These are phyloP conservation scores for Melanophora roralis DNA, from an alignment of 2,888 invertebrate species.

Conservation along the genomic window DNA sequence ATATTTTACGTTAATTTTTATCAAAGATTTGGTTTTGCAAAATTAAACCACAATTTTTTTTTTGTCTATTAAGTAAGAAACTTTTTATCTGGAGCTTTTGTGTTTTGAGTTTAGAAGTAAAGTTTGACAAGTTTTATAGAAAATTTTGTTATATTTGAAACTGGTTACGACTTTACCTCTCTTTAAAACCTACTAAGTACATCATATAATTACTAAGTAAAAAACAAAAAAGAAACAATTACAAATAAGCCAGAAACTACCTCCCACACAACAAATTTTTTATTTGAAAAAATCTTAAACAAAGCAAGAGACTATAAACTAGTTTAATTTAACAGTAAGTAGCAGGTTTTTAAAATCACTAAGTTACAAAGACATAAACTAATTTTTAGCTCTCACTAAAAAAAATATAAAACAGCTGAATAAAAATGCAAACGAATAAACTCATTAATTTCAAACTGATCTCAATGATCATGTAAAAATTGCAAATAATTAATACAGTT, in stretches of 20 bases:
- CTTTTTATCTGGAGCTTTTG: no score
- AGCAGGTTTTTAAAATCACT: background rate
- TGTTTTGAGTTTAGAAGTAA: no score
- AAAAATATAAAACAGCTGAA: background rate
- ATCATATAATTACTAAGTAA: no score
- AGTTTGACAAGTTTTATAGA: no score
- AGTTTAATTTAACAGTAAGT: background rate
- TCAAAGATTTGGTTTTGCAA: no score
- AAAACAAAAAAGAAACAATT: background rate
- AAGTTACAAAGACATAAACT: slow-evolving; percentile 5
- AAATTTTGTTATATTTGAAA: no score
- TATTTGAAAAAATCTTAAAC: background rate
- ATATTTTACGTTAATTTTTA: no score
- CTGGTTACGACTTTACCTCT: no score
- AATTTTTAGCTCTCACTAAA: background rate
- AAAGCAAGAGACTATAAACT: background rate
- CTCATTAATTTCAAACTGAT: slow-evolving; percentile 16
- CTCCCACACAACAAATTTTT: background rate
- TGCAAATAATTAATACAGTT: background rate
- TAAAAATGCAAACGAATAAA: background rate
- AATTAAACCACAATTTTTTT: no score
- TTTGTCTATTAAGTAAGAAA: no score
- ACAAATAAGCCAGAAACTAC: background rate
- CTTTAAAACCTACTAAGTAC: no score
- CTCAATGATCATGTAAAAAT: background rate